These are phyloP conservation scores for Archips crataeganus DNA, from an alignment of 2,888 invertebrate species.

Conservation along the genomic window DNA sequence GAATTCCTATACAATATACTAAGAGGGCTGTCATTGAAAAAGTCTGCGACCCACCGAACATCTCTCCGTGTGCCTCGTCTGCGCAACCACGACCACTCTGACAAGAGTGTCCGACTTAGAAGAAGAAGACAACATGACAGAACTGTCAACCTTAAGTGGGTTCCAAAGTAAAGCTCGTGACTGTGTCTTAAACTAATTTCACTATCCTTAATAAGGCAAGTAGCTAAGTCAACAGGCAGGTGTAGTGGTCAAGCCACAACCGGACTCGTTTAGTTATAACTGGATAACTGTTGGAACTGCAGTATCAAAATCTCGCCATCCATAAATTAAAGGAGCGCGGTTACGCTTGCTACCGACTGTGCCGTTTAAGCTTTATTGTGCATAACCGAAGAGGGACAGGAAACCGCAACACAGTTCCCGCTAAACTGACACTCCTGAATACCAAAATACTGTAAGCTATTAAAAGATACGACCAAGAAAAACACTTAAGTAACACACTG, in stretches of 20 bases:
- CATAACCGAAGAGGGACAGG: constrained; percentile 70
- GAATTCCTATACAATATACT: too few relatives aligned
- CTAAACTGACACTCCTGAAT: constrained; percentile 53
- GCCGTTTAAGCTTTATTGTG: constrained; percentile 73
- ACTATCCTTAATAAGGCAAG: neutral
- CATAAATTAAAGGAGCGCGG: constrained; percentile 73
- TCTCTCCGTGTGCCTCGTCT: too few relatives aligned
- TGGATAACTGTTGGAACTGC: constrained; percentile 50
- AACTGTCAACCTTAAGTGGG: too few relatives aligned
- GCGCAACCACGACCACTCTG: too few relatives aligned
- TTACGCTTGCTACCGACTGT: constrained; percentile 61
- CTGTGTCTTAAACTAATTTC: neutral
- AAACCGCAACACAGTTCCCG: constrained; percentile 57
- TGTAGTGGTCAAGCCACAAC: constrained; percentile 24
- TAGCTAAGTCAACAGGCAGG: constrained; percentile 14
- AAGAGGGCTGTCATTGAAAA: too few relatives aligned
- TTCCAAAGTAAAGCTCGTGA: too few relatives aligned
- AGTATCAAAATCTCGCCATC: constrained; percentile 76
- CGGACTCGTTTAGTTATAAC: constrained; percentile 56
- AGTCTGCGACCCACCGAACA: too few relatives aligned
- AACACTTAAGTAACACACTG: neutral
- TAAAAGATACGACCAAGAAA: constrained; percentile 13
- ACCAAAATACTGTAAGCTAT: constrained; percentile 46
- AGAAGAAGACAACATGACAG: too few relatives aligned
- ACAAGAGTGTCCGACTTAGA: too few relatives aligned